phyloP scores from a whole-genome alignment of 1,140 invertebrate genomes.

The Apis cerana region DNA sequence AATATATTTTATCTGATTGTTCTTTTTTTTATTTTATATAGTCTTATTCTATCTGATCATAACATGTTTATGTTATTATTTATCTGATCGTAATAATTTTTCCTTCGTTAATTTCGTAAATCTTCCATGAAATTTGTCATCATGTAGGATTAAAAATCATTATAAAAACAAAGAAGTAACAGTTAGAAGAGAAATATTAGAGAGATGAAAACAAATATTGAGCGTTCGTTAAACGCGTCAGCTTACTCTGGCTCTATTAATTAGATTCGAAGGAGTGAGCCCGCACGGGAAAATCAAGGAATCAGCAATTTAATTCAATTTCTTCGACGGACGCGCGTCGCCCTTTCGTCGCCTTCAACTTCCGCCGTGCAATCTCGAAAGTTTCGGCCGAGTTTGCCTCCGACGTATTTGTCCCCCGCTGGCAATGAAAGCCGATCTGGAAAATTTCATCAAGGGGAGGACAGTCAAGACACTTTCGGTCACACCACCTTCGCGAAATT shows the following conservation, averaged over 20 bases:
- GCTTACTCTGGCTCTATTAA: constrained; percentile 28
- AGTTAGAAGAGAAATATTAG: too few relatives aligned
- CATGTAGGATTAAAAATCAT: background rate
- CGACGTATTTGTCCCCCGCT: constrained; percentile 51
- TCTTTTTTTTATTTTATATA: too few relatives aligned
- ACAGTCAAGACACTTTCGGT: background rate
- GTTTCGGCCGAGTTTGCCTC: constrained; percentile 44
- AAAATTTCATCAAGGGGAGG: constrained; percentile 42
- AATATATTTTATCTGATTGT: too few relatives aligned
- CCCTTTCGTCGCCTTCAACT: constrained; percentile 4
- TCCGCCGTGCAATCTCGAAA: constrained; percentile 47
- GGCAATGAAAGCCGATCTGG: constrained; percentile 53
- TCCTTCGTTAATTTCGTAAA: too few relatives aligned
- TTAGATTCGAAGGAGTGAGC: constrained; percentile 38
- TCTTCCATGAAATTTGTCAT: too few relatives aligned
- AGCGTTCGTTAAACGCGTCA: constrained; percentile 38
- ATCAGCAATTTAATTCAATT: constrained; percentile 61
- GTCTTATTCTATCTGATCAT: too few relatives aligned
- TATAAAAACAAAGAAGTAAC: too few relatives aligned
- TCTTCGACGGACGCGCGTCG: background rate
- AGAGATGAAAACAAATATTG: constrained; percentile 44
- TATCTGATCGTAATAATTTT: too few relatives aligned
- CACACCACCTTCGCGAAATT: too few relatives aligned
- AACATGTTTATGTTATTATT: too few relatives aligned
- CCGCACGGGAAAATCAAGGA: constrained; percentile 39